These are phyloP conservation scores for Falcunculus frontatus DNA, from an alignment of 2,113 vertebrate genomes.

Conservation along the genomic window DNA sequence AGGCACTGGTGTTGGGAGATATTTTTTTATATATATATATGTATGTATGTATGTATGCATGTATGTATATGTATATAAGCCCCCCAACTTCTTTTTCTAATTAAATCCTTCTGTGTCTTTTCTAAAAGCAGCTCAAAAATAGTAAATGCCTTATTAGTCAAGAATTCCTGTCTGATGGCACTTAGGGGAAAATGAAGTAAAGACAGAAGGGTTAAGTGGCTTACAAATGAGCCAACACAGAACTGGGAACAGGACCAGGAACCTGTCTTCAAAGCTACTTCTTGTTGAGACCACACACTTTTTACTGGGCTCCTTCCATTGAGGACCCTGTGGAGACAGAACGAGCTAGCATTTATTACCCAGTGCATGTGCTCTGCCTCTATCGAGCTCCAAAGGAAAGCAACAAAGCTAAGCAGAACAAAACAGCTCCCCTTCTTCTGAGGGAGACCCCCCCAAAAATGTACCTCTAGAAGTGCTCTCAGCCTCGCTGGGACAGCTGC, in stretches of 20 bases:
- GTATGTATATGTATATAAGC: background rate
- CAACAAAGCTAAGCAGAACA: background rate
- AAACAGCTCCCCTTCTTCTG: background rate
- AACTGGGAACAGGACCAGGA: conserved; percentile 50
- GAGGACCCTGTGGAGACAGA: background rate
- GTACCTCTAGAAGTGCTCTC: background rate
- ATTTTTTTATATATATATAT: background rate
- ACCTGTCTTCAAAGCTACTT: conserved; percentile 40
- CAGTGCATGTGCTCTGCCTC: conserved; percentile 3
- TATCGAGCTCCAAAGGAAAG: background rate
- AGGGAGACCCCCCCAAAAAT: background rate
- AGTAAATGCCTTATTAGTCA: background rate
- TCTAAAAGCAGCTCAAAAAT: background rate
- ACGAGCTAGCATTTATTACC: background rate
- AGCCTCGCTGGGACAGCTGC: background rate
- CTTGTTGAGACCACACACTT: conserved; percentile 54
- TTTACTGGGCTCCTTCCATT: background rate
- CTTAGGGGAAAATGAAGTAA: background rate
- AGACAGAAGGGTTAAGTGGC: conserved; percentile 50
- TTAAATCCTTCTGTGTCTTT: background rate
- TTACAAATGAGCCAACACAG: conserved; percentile 40
- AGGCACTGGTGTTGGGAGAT: background rate
- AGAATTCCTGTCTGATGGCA: background rate
- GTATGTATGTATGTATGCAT: too few species aligned
- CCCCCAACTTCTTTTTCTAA: background rate